Conservation (phyloP, 2,797 vertebrate species). For the Danio kyathit region DNA sequence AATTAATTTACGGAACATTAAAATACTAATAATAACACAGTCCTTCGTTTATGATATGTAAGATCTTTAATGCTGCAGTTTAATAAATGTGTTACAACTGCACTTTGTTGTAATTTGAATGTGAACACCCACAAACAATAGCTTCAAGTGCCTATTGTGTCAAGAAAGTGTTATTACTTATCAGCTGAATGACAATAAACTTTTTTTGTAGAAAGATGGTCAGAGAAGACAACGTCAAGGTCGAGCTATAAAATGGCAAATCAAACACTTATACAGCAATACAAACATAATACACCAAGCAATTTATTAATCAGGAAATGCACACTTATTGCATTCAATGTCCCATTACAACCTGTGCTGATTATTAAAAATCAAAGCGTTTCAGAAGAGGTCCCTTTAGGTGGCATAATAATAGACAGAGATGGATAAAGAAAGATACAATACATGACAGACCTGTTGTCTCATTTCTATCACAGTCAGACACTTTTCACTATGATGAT, state of each 20-base stretch:
- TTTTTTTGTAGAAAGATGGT: not conserved
- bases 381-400: not conserved
- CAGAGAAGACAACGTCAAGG: not conserved
- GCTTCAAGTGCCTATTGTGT: not conserved
- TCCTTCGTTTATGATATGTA: not conserved
- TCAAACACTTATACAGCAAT: not conserved
- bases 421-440: not conserved
- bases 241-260: not conserved
- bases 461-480: not conserved
- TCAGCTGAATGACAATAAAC: not conserved
- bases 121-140: not conserved
- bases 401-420: not conserved
- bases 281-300: not conserved
- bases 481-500: not conserved
- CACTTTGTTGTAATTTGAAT: not conserved
- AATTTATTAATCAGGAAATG: not conserved
- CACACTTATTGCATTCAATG: no score
- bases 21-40: no score
- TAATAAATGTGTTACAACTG: not conserved
- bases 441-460: not conserved
- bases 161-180: not conserved
- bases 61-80: not conserved
- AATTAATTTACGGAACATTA: no score
- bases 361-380: not conserved
- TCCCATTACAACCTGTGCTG: slow-evolving; percentile 25